Base-by-base conservation (phyloP, 1,140 invertebrate genomes). In the Holotrichia oblita region DNA sequence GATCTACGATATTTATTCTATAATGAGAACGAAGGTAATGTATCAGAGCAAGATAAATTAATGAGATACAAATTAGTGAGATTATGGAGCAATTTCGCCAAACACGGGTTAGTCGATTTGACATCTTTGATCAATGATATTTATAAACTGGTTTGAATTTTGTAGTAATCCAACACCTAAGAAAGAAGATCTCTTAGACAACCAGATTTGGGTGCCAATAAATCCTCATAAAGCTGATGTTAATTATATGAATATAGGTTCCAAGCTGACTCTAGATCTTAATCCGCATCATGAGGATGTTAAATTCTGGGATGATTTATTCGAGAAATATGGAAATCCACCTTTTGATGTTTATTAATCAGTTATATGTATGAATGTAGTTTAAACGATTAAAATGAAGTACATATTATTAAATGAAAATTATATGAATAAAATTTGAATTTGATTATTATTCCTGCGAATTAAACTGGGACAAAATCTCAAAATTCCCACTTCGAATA, bases 1-100 rank as follows among this genome's bases (percentile, higher is more conserved):
- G 83, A 84, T 78, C 76, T 84, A 10, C 69, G 73, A 42, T 84
- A 84, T 34, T 61, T 82, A 40, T 84, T 76, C 41, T 27, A 24
- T 20, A 24, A 55, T 22, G 20, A 76, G 20, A 17, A 55, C 41
- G 41, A 76, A 9, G 74, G 42, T 0, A 24, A 59, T 12, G 27
- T 76, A 9, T 10, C 9, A 20, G 24, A 76, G 8, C n/a, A 76
- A 17, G 74, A 76, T 76, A 34, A 76, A 59, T 12, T 9, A 27
- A 44, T 55, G 4, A 40, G 74, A 44, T n/a, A 27, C 6, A 76
- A 55, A 40, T 17, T 84, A 14, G 24, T 83, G 20, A 79, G 73
- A 44, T 64, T 84, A 61, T 84, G 83, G 80, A 77, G 41, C 2
- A 80, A 80, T 73, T 80, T 80, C 61, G 78, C 78, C 8, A 80